Base-by-base conservation (phyloP, 92 coral and sea anemone species). In the Paragorgia papillata region DNA sequence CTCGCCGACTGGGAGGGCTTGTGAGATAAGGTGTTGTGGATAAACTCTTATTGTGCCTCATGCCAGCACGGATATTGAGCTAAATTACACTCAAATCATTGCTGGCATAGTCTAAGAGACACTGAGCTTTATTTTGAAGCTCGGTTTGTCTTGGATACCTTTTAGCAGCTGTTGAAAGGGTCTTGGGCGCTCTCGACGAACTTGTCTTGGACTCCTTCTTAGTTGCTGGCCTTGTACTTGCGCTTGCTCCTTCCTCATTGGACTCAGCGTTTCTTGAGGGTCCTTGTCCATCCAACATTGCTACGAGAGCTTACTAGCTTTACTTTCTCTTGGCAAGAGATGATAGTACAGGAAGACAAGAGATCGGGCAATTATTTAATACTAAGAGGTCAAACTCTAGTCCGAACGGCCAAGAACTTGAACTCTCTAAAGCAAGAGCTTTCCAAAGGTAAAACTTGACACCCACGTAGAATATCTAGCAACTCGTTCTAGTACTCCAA, bases 111-210 rank as follows among this genome's bases (percentile, higher is more conserved):
- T 22, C 9, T 14, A 21, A 28, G 32, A 50, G 10, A 41, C 46
- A 0, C 19, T 28, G 19, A 27, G 59, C 57, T 28, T 9, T 3
- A 33, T 53, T 54, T 34, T 10, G 27, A 32, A 37, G 30, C 50
- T 19, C 58, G 48, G 28, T 71, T 9, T 33, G 43, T 24, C 22
- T 30, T 40, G 21, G 64, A 71, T 84, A 92, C 97, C 97, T 92
- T 76, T 89, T 92, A n/a, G 96, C 97, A 66, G 97, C 93, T 29
- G 96, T 74, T 40, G 92, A 83, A 22, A 71, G 74, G 39, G 92
- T 85, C 86, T 87, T 92, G 21, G 96, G 90, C 48, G 85, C 83
- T 59, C 97, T 75, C 34, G 93, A 73, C 33, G 71, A 48, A 56
- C 84, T 76, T 31, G 86, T 75, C 75, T 87, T 89, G 8, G 87